A percentile compares a stretch with the other conserved stretches of the same genome.
phyloP scores from a whole-genome alignment of 53 echinoderm and acorn worm genomes.

The Holothuria scabra region DNA sequence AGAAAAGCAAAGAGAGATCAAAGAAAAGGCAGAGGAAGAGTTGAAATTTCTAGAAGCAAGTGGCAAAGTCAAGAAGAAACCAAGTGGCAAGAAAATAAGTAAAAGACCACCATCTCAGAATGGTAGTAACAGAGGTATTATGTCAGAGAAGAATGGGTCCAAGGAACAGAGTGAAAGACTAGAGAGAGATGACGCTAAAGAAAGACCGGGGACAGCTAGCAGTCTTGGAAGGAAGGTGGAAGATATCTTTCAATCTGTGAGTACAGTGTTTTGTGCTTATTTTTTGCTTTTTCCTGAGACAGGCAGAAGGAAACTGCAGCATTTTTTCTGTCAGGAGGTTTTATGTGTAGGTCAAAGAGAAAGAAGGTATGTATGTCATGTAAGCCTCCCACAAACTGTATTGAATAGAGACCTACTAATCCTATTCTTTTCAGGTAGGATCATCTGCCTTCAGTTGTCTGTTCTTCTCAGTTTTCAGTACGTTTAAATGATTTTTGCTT shows the following conservation, averaged over 20 bases:
- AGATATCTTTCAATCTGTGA: constrained; percentile 78
- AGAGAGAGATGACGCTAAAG: not conserved
- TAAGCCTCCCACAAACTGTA: too few species aligned
- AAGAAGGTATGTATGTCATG: too few species aligned
- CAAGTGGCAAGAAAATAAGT: constrained; percentile 54
- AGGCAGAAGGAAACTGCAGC: too few species aligned
- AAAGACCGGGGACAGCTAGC: constrained; percentile 84
- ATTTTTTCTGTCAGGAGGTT: too few species aligned
- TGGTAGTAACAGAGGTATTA: not conserved
- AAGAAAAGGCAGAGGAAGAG: constrained; percentile 93
- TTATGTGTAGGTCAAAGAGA: too few species aligned
- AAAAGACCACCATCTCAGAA: not conserved
- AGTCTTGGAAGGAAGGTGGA: constrained; percentile 88
- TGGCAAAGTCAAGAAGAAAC: constrained; percentile 91
- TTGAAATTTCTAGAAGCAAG: constrained; percentile 84
- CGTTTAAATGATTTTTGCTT: too few species aligned
- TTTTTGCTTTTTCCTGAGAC: too few species aligned
- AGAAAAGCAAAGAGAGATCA: constrained; percentile 78
- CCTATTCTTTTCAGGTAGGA: too few species aligned
- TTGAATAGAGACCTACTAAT: too few species aligned
- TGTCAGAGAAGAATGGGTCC: not conserved
- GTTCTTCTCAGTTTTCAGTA: too few species aligned
- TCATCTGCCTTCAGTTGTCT: too few species aligned
- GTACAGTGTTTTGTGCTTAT: not conserved
- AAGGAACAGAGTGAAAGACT: not conserved